A percentile compares a stretch with the other conserved stretches of the same genome.
Evolutionary conservation across 2,888 invertebrate genomes (phyloP).

Genomic region (Stratiomys singularior): DNA sequence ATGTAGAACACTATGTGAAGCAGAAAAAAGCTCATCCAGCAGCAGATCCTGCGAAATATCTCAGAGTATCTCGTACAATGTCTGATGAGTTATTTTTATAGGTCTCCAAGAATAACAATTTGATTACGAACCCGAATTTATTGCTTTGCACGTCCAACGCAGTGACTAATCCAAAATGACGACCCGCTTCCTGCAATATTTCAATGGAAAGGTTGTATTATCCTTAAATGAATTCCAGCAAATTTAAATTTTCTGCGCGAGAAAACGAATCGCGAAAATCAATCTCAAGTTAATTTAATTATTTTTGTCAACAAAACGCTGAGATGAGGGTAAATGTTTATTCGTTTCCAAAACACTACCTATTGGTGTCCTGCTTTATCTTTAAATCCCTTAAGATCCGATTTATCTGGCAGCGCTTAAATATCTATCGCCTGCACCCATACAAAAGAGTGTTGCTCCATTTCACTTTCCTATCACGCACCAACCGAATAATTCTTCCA

Average conservation of each 20-base stretch:
- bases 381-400: constrained; percentile 27
- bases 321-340: background rate
- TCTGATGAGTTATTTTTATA: too few relatives aligned
- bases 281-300: constrained; percentile 5
- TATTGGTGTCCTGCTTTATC: constrained; percentile 20
- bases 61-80: too few relatives aligned
- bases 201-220: too few relatives aligned
- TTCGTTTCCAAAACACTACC: background rate
- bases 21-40: background rate
- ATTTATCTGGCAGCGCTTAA: constrained; percentile 18
- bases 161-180: too few relatives aligned
- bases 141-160: too few relatives aligned
- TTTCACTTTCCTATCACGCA: constrained; percentile 4
- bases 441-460: background rate
- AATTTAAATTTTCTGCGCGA: background rate
- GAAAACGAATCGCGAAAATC: background rate
- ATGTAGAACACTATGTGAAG: background rate
- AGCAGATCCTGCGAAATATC: too few relatives aligned
- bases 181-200: too few relatives aligned
- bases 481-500: constrained; percentile 31
- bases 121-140: too few relatives aligned
- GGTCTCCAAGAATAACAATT: too few relatives aligned
- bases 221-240: too few relatives aligned
- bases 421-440: background rate
- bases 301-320: background rate